A percentile compares a stretch with the other conserved stretches of the same genome.
Evolutionary conservation across 2,797 vertebrate genomes (phyloP).

Genomic region (Peromyscus eremicus): DNA sequence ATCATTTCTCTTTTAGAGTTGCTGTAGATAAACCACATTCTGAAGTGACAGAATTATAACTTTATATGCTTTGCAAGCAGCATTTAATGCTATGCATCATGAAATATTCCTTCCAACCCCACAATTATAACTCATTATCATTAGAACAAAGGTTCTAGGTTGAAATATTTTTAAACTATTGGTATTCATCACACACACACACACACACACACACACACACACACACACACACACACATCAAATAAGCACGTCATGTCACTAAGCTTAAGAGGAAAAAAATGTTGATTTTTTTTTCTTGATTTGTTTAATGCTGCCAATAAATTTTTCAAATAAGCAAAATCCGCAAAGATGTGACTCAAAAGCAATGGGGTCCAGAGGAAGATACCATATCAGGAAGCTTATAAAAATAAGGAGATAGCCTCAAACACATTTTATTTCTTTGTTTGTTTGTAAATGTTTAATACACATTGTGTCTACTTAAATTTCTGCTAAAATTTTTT

Average conservation of each 20-base stretch:
- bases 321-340: constrained; percentile 32
- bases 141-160: constrained; percentile 47
- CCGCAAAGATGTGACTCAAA: constrained; percentile 2
- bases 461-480: neutral
- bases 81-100: constrained; percentile 49
- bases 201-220: neutral
- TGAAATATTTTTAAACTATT: constrained; percentile 53
- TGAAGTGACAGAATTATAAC: constrained; percentile 32
- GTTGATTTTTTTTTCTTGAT: neutral
- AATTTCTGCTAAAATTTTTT: constrained; percentile 32
- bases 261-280: neutral
- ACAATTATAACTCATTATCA: constrained; percentile 53
- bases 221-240: neutral
- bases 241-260: neutral
- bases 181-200: neutral
- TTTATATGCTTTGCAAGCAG: neutral
- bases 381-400: neutral
- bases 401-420: neutral
- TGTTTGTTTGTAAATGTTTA: neutral
- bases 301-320: constrained; percentile 52
- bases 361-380: neutral
- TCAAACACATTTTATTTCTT: neutral
- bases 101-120: constrained; percentile 28
- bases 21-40: constrained; percentile 41
- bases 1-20: constrained; percentile 33